These are phyloP conservation scores for Nothocercus julius DNA, from an alignment of 2,113 vertebrate genomes.

Conservation along the genomic window DNA sequence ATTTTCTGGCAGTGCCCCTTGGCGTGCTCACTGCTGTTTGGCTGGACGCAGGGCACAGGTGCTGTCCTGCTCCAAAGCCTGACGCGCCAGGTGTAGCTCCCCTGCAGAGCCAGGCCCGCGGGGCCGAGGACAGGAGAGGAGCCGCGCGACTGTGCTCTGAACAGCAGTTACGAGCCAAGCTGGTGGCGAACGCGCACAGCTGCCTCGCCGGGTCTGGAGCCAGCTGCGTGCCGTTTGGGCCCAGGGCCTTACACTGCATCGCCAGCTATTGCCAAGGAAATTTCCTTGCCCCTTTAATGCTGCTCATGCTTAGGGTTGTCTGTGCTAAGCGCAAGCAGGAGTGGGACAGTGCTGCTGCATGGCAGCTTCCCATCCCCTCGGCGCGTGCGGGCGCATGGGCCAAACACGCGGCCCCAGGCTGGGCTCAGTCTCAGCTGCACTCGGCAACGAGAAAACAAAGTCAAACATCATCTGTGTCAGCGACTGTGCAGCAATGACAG, in stretches of 20 bases:
- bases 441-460: slow-evolving; percentile 50
- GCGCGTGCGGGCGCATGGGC: neutral
- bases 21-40: neutral
- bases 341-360: neutral
- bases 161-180: neutral
- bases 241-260: neutral
- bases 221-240: neutral
- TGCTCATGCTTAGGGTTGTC: neutral
- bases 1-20: neutral
- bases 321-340: neutral
- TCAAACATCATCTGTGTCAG: slow-evolving; percentile 68
- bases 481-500: slow-evolving; percentile 29
- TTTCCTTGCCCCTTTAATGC: neutral
- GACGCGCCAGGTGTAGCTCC: too few species aligned
- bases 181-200: neutral
- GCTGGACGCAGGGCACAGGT: neutral
- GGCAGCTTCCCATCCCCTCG: neutral
- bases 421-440: slow-evolving; percentile 35
- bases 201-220: neutral
- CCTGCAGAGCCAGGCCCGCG: neutral
- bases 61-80: neutral
- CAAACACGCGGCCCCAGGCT: neutral
- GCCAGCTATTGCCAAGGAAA: neutral
- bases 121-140: neutral
- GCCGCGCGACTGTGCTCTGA: neutral